A percentile compares a stretch with the other conserved stretches of the same genome.
Evolutionary conservation across 2,113 vertebrate species (phyloP).

Genomic region (Lethenteron reissneri): DNA sequence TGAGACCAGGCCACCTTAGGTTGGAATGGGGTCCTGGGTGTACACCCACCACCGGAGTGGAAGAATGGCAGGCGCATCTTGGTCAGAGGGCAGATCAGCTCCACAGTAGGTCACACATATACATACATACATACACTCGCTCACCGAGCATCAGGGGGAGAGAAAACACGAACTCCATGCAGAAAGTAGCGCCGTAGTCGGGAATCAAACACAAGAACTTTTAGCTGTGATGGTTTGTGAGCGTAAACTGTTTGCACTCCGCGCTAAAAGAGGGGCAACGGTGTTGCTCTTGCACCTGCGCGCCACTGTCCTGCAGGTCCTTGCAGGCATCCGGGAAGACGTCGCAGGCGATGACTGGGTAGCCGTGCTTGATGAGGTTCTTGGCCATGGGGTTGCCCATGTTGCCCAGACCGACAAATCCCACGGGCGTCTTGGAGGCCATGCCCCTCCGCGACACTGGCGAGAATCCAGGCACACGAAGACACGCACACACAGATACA

Average conservation of each 20-base stretch:
- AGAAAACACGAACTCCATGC: no score
- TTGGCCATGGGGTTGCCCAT: slow-evolving; percentile 99
- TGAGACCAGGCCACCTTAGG: no score
- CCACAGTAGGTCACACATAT: no score
- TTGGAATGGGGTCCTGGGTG: no score
- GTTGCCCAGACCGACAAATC: slow-evolving; percentile 83
- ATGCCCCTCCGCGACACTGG: slow-evolving; percentile 61
- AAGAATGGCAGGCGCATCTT: no score
- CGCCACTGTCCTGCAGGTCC: slow-evolving; percentile 64
- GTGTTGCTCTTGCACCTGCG: slow-evolving; percentile 39
- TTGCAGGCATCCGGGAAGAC: slow-evolving; percentile 90
- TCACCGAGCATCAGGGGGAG: no score
- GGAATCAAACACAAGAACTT: background rate
- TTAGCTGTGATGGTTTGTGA: slow-evolving; percentile 6
- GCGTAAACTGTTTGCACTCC: background rate
- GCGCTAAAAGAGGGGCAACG: slow-evolving; percentile 8
- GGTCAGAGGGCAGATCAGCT: no score
- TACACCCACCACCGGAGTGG: no score
- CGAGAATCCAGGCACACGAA: background rate
- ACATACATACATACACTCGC: no score
- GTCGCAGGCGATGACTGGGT: slow-evolving; percentile 69
- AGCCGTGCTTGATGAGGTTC: slow-evolving; percentile 81
- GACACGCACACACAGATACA: no score
- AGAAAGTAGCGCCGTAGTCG: no score
- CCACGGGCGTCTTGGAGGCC: slow-evolving; percentile 90